A percentile compares a stretch with the other conserved stretches of the same genome.
These are phyloP conservation scores for Dryobates pubescens DNA, from an alignment of 2,797 vertebrate species.

Conservation along the genomic window DNA sequence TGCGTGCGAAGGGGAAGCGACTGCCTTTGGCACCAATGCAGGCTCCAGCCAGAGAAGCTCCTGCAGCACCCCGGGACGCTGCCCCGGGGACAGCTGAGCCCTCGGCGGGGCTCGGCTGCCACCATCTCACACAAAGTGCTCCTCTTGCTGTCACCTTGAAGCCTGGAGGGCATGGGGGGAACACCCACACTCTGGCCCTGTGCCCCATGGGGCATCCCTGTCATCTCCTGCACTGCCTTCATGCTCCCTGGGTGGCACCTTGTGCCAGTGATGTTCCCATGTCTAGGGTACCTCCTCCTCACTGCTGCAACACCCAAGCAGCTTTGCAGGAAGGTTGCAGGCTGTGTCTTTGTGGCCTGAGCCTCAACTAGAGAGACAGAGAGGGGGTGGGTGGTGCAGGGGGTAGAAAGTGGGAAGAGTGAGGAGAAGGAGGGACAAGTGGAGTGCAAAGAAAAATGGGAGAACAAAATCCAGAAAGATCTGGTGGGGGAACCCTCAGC, in stretches of 20 bases:
- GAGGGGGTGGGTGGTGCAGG: background rate
- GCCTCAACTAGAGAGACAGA: background rate
- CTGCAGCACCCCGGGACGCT: background rate
- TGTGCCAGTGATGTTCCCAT: background rate
- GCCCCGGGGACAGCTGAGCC: conserved; percentile 39
- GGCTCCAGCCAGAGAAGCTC: background rate
- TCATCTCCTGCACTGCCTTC: background rate
- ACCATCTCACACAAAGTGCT: conserved; percentile 29
- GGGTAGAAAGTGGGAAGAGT: background rate
- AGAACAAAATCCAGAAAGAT: background rate
- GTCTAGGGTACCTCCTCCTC: background rate
- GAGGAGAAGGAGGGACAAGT: background rate
- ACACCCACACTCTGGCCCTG: background rate
- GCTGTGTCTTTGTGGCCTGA: background rate
- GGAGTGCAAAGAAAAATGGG: background rate
- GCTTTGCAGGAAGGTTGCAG: background rate
- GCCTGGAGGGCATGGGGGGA: background rate
- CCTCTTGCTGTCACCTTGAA: background rate
- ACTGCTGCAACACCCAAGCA: background rate
- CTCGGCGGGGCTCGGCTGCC: background rate
- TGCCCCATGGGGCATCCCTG: background rate
- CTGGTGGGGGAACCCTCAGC: background rate
- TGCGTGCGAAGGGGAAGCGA: background rate
- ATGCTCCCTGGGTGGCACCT: background rate
- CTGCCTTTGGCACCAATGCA: conserved; percentile 30